Conservation (phyloP, 2,888 invertebrate species). For the Hanleya hanleyi region DNA sequence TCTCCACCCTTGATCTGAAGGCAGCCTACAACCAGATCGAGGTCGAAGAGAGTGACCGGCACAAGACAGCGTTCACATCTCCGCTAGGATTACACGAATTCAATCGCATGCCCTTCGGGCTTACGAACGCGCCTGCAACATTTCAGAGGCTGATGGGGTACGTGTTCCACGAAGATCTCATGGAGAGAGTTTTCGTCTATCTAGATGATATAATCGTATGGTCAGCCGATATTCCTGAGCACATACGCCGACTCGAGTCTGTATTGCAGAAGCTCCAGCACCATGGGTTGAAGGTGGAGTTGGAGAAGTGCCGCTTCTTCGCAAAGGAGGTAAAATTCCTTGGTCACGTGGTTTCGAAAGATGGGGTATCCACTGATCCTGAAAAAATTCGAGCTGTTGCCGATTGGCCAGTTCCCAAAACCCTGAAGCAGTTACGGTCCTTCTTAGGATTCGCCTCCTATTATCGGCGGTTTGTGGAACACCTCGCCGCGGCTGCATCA, state of each 20-base stretch:
- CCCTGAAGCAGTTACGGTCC: neutral
- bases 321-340: neutral
- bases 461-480: neutral
- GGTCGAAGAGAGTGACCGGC: no score
- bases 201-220: neutral
- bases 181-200: neutral
- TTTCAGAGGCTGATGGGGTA: slow-evolving; percentile 29
- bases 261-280: neutral
- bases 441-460: neutral
- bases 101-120: slow-evolving; percentile 32
- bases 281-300: neutral
- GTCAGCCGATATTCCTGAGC: neutral
- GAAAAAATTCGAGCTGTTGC: neutral
- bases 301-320: neutral
- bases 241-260: neutral
- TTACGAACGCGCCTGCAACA: slow-evolving; percentile 27
- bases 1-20: no score
- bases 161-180: neutral
- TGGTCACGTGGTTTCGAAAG: neutral
- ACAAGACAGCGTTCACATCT: no score
- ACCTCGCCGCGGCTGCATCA: neutral
- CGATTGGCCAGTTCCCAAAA: neutral
- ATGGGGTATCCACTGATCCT: neutral
- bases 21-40: no score
- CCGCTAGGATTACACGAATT: no score